Conservation (phyloP, 2,888 invertebrate species). For the Epirrita christyi region DNA sequence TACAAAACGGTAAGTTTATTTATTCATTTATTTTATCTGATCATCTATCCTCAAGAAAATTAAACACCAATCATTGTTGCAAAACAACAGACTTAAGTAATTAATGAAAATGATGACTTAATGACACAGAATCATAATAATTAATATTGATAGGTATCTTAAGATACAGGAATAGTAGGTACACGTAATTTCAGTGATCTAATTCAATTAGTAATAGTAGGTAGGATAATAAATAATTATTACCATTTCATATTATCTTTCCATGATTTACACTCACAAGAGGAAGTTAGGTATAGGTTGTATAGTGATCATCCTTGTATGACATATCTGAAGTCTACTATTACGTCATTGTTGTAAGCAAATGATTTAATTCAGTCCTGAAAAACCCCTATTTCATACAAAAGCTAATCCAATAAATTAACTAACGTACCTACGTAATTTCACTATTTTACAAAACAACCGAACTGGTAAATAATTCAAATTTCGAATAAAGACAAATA, state of each 20-base stretch:
- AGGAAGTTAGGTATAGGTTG: neutral
- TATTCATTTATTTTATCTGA: constrained; percentile 10
- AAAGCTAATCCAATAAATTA: neutral
- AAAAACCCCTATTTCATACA: neutral
- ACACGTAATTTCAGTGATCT: constrained; percentile 37
- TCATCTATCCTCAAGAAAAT: constrained; percentile 17
- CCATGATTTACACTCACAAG: neutral
- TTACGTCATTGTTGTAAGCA: constrained; percentile 1
- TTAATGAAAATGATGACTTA: constrained; percentile 39
- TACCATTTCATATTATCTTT: neutral
- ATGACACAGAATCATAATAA: constrained; percentile 32
- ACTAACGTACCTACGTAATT: too few species aligned
- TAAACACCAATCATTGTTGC: constrained; percentile 21
- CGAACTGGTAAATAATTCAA: neutral
- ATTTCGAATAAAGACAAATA: too few species aligned
- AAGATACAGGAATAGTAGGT: constrained; percentile 10
- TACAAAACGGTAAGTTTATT: constrained; percentile 60
- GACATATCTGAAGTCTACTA: constrained; percentile 9
- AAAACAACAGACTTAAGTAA: constrained; percentile 22
- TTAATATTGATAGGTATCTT: constrained; percentile 24
- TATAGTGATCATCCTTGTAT: neutral
- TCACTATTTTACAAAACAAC: neutral
- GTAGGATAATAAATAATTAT: neutral
- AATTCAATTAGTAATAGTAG: constrained; percentile 18
- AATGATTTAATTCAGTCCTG: neutral